phyloP scores from a whole-genome alignment of 2,888 invertebrate species.

The Torymus auratus region DNA sequence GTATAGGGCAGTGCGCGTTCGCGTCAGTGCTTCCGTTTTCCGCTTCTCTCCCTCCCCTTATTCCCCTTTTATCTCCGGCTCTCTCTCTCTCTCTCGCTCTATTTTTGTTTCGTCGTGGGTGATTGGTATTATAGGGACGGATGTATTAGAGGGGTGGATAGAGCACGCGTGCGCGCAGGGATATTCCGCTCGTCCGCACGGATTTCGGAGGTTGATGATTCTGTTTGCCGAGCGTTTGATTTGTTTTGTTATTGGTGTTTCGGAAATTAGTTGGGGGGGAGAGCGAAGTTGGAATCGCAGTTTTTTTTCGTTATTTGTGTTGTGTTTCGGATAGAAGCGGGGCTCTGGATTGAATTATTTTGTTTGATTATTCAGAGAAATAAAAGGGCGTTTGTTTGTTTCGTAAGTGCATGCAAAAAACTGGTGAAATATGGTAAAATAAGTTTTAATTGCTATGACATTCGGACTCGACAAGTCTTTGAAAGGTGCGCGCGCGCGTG shows the following conservation, averaged over 20 bases:
- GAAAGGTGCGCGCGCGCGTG: too few species aligned
- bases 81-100: background rate
- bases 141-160: constrained; percentile 1
- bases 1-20: background rate
- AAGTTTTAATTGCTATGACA: too few species aligned
- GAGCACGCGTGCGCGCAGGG: too few species aligned
- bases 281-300: background rate
- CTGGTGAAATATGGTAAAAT: too few species aligned
- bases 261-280: too few species aligned
- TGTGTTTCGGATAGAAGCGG: too few species aligned
- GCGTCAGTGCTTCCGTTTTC: background rate
- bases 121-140: constrained; percentile 34
- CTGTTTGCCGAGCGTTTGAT: background rate
- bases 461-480: too few species aligned
- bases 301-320: background rate
- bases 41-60: constrained; percentile 3
- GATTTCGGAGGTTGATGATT: background rate
- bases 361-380: too few species aligned
- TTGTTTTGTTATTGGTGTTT: too few species aligned
- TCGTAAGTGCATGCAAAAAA: too few species aligned
- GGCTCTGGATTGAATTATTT: too few species aligned
- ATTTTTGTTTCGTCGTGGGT: constrained; percentile 1
- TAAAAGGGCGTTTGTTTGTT: too few species aligned
- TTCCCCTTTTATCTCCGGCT: background rate
- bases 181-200: background rate